Evolutionary conservation across 2,797 vertebrate species (phyloP), one percentile per base, ranked within the genome.

Genomic region (Lepus oiostolus): DNA sequence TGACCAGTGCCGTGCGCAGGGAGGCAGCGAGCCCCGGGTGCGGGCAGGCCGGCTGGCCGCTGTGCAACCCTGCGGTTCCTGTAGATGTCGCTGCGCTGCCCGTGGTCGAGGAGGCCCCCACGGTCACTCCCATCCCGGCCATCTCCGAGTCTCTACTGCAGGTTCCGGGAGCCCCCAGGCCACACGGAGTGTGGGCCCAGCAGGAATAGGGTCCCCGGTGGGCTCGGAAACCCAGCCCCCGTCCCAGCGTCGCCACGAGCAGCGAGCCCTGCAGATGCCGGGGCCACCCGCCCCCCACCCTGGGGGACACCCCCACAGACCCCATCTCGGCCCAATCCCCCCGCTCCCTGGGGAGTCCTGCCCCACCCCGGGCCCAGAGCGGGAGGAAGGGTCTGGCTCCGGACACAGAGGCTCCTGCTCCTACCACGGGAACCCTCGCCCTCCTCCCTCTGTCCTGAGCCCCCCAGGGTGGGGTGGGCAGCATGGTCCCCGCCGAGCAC

Each of bases 231-330:
- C 82, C 4, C 0, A 54, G 68, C 17, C 42, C 32, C 0, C 1
- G 1, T 50, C 65, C 17, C 58, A 0, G 50, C 0, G 14, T 60
- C 5, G 3, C 50, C 91, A 1, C 0, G 4, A 58, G 63, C 60
- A 19, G 30, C 32, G 7, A 8, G 1, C 58, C 2, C 4, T 0
- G 24, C 19, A 2, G 3, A 19, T 0, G 42, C 42, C 7, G 42
- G 38, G 42, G 42, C 42, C 42, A 42, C 42, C 42, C 42, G 42
- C 7, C 42, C 42, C 22, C 52, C 79, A n/a, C 4, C 4, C 0
- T 0, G 2, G 28, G 1, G 22, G 85, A 4, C 88, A 42, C 26
- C 42, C 5, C 21, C 42, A 0, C 0, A 5, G 32, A 30, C 26
- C 13, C 14, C 32, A 11, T 16, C 13, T 35, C n/a, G 58, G 81